A percentile compares a stretch with the other conserved stretches of the same genome.
phyloP scores from a whole-genome alignment of 92 coral and sea anemone genomes.

The Blastomussa wellsi region DNA sequence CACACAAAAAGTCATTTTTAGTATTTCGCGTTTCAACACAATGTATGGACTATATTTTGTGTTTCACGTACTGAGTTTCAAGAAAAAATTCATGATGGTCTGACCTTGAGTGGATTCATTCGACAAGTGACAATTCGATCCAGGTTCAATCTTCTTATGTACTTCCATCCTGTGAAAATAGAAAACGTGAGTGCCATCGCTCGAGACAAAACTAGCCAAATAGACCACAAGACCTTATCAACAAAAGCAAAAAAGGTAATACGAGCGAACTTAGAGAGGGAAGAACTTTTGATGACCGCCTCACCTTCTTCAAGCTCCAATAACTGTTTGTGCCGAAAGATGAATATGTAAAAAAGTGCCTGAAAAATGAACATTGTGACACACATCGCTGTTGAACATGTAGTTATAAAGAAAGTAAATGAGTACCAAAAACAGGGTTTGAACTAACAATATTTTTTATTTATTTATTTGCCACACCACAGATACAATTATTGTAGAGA shows the following conservation, averaged over 20 bases:
- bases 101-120: slow-evolving; percentile 90
- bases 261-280: not conserved
- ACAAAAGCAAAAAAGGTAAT: not conserved
- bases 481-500: too few species aligned
- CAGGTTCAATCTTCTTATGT: slow-evolving; percentile 77
- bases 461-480: too few species aligned
- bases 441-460: too few species aligned
- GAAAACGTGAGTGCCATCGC: not conserved
- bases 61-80: too few species aligned
- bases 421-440: too few species aligned
- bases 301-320: slow-evolving; percentile 81
- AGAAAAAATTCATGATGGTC: not conserved
- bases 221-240: too few species aligned
- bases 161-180: slow-evolving; percentile 74
- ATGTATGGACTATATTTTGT: too few species aligned
- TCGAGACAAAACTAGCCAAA: too few species aligned
- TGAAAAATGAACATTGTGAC: slow-evolving; percentile 15
- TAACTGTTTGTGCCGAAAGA: slow-evolving; percentile 81
- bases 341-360: slow-evolving; percentile 90
- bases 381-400: not conserved
- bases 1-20: not conserved
- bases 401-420: not conserved
- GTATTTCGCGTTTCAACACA: not conserved
- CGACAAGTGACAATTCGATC: slow-evolving; percentile 86
- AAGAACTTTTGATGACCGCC: not conserved